Conservation (phyloP, 2,797 vertebrate species). For the Scyliorhinus canicula region DNA sequence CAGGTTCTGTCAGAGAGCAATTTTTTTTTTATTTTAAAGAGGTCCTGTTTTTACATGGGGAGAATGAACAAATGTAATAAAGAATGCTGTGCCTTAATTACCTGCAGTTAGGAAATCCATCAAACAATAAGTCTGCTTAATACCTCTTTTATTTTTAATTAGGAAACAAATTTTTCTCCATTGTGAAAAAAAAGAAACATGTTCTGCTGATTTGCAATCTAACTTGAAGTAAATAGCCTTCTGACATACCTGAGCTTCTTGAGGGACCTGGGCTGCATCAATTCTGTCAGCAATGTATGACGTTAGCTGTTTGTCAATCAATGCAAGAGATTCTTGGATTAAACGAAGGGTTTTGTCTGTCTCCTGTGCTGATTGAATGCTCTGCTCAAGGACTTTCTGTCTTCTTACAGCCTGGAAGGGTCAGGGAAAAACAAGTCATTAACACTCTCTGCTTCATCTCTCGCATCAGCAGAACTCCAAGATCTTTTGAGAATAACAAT, state of each 20-base stretch:
- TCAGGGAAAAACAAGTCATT: slow-evolving; percentile 41
- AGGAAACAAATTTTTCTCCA: background rate
- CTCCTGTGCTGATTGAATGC: slow-evolving; percentile 79
- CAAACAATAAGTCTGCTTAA: background rate
- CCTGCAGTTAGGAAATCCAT: background rate
- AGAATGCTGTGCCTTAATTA: background rate
- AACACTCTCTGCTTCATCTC: slow-evolving; percentile 24
- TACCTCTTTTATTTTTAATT: background rate
- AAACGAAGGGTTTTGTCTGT: slow-evolving; percentile 77
- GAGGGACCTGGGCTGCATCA: slow-evolving; percentile 85
- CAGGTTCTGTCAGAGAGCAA: background rate
- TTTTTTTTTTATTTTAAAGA: background rate
- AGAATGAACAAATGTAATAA: background rate
- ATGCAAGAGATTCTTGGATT: slow-evolving; percentile 79
- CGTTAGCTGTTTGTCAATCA: slow-evolving; percentile 76
- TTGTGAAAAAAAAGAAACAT: background rate
- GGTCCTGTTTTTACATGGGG: background rate
- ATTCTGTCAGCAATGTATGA: slow-evolving; percentile 77
- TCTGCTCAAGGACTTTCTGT: slow-evolving; percentile 80
- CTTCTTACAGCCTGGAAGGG: slow-evolving; percentile 70
- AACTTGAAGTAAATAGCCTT: background rate
- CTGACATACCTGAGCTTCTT: slow-evolving; percentile 81
- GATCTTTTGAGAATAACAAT: slow-evolving; percentile 32
- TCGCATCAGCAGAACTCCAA: slow-evolving; percentile 1
- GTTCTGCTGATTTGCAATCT: background rate